Conservation (phyloP, 2,888 invertebrate species). For the Eucriotettix oculatus region DNA sequence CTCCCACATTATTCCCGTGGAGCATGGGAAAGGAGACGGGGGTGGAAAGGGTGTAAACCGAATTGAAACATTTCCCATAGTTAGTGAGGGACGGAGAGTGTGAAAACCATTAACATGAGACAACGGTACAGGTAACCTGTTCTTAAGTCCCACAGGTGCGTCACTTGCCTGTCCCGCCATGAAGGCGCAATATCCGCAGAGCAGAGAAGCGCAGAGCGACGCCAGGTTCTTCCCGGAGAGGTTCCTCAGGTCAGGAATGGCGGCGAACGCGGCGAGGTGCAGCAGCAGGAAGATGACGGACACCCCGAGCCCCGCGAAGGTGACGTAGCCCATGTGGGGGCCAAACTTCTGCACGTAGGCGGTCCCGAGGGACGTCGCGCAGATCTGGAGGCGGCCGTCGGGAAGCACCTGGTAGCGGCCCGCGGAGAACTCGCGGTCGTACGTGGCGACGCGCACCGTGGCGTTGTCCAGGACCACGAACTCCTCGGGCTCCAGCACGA, state of each 20-base stretch:
- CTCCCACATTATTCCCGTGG: too few relatives aligned
- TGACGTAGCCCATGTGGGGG: constrained; percentile 21
- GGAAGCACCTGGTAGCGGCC: constrained; percentile 21
- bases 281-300: constrained; percentile 28
- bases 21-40: too few relatives aligned
- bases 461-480: constrained; percentile 20
- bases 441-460: constrained; percentile 22
- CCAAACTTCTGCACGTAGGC: constrained; percentile 23
- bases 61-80: too few relatives aligned
- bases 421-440: constrained; percentile 19
- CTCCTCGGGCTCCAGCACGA: constrained; percentile 22
- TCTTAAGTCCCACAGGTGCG: too few relatives aligned
- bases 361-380: constrained; percentile 17
- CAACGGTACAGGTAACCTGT: too few relatives aligned
- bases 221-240: constrained; percentile 33
- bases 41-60: too few relatives aligned
- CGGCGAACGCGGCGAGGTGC: constrained; percentile 27
- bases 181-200: constrained; percentile 30
- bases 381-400: constrained; percentile 22
- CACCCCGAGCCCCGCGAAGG: constrained; percentile 27
- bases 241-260: constrained; percentile 30
- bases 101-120: too few relatives aligned
- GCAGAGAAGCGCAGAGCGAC: constrained; percentile 29
- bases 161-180: constrained; percentile 23
- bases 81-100: too few relatives aligned